phyloP scores from a whole-genome alignment of 2,888 invertebrate species.

The Slavum lentiscoides region DNA sequence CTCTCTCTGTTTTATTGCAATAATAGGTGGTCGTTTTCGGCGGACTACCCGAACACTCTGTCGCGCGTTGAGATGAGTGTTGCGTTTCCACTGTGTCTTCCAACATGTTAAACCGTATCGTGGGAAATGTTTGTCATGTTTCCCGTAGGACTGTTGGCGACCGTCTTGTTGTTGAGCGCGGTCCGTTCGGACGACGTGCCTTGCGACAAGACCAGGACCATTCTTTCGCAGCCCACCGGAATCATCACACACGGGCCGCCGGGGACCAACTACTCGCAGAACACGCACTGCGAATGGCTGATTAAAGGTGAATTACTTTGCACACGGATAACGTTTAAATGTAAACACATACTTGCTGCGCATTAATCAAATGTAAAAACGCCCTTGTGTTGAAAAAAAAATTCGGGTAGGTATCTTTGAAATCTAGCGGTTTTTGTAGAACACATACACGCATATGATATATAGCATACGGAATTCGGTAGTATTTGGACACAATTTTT shows the following conservation, averaged over 20 bases:
- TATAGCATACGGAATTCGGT: no score
- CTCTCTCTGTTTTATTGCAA: no score
- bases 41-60: no score
- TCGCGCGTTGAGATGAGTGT: background rate
- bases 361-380: no score
- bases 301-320: slow-evolving; percentile 71
- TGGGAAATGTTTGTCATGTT: slow-evolving; percentile 36
- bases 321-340: no score
- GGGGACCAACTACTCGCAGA: slow-evolving; percentile 84
- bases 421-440: no score
- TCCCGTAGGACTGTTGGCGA: slow-evolving; percentile 3
- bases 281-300: slow-evolving; percentile 95
- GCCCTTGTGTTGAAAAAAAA: no score
- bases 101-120: slow-evolving; percentile 36
- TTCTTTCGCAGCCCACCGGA: slow-evolving; percentile 80
- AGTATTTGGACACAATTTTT: no score
- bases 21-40: background rate
- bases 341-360: no score
- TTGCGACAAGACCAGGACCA: slow-evolving; percentile 81
- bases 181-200: slow-evolving; percentile 58
- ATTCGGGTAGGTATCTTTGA: no score
- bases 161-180: background rate
- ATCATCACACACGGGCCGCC: slow-evolving; percentile 86
- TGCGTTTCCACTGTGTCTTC: background rate
- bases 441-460: no score